Conservation (phyloP, 2,113 vertebrate genomes). For the Calcarius ornatus region DNA sequence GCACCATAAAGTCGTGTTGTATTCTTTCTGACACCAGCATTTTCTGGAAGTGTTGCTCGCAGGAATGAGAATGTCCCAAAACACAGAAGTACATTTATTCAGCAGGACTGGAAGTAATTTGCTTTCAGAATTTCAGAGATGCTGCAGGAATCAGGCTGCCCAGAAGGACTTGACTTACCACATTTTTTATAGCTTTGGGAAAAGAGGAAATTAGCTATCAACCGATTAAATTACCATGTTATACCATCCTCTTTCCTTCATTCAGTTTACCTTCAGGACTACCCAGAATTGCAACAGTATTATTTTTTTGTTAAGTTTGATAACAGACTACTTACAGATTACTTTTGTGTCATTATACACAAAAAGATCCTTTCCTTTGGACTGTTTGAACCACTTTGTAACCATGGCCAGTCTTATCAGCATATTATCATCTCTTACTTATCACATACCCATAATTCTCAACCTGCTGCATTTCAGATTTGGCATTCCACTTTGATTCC, state of each 20-base stretch:
- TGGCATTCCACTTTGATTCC: not conserved
- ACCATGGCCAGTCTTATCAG: not conserved
- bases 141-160: not conserved
- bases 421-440: not conserved
- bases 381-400: not conserved
- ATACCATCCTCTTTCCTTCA: not conserved
- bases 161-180: not conserved
- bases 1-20: not conserved
- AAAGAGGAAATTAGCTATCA: not conserved
- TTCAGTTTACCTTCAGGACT: not conserved
- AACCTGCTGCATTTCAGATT: not conserved
- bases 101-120: conserved; percentile 2
- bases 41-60: conserved; percentile 6
- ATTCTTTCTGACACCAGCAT: not conserved
- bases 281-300: not conserved
- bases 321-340: not conserved
- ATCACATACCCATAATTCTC: not conserved
- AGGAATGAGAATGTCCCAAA: conserved; percentile 15
- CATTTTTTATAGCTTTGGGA: not conserved
- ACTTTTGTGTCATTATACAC: not conserved
- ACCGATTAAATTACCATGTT: not conserved
- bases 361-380: not conserved
- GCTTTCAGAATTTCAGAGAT: not conserved
- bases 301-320: not conserved
- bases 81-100: conserved; percentile 7